These are phyloP conservation scores for Sebastes reedi DNA, from an alignment of 2,797 vertebrate species.

Conservation along the genomic window DNA sequence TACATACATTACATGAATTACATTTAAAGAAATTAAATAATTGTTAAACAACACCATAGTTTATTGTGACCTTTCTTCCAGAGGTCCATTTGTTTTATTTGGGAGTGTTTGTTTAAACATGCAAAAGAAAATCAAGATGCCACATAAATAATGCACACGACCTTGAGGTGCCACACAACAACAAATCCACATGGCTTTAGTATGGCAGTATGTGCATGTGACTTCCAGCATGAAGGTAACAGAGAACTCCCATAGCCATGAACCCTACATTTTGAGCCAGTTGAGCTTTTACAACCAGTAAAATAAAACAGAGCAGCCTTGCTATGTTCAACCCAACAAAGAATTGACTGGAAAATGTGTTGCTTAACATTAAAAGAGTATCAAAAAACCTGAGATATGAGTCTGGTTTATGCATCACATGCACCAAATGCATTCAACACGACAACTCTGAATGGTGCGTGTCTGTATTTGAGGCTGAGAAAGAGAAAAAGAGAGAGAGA, in stretches of 20 bases:
- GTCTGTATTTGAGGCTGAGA: slow-evolving; percentile 11
- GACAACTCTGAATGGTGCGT: not conserved
- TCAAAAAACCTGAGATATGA: slow-evolving; percentile 37
- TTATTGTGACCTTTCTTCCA: not conserved
- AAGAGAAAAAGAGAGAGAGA: not conserved
- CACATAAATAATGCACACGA: not conserved
- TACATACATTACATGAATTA: not conserved
- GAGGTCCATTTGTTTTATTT: not conserved
- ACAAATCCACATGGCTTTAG: not conserved
- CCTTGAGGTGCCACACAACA: not conserved
- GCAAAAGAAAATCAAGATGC: not conserved
- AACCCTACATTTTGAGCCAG: not conserved
- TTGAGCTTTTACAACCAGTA: not conserved
- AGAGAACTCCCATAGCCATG: not conserved
- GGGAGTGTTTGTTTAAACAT: not conserved
- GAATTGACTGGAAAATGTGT: not conserved
- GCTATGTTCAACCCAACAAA: not conserved
- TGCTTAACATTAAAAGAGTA: slow-evolving; percentile 4
- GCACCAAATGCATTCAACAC: not conserved
- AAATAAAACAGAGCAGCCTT: not conserved
- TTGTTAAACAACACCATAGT: not conserved
- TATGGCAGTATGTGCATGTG: not conserved
- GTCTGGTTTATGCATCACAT: not conserved
- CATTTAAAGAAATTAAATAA: not conserved
- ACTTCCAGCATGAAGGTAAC: not conserved